These are phyloP conservation scores for Galerucella nymphaeae DNA, from an alignment of 2,888 invertebrate species.

Conservation along the genomic window DNA sequence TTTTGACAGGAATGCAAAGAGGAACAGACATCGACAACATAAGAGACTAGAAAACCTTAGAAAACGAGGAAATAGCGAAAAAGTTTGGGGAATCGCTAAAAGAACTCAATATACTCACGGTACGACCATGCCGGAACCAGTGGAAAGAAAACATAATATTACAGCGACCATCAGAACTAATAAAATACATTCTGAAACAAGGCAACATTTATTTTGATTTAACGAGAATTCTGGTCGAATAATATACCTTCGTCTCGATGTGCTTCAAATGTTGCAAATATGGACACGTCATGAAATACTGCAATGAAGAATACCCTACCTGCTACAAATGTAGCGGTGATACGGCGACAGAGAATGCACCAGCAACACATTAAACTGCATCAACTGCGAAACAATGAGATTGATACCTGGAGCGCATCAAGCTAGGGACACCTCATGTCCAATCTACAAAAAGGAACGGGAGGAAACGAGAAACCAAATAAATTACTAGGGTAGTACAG, in stretches of 20 bases:
- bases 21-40: too few relatives aligned
- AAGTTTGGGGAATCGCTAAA: too few relatives aligned
- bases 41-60: too few relatives aligned
- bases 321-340: conserved; percentile 10
- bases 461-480: neutral
- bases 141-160: neutral
- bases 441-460: neutral
- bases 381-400: neutral
- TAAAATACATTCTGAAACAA: neutral
- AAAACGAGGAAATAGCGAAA: too few relatives aligned
- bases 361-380: neutral
- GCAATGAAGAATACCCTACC: neutral
- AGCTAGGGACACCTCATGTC: neutral
- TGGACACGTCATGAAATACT: neutral
- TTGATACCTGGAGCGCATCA: neutral
- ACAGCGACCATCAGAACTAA: neutral
- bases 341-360: neutral
- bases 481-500: neutral
- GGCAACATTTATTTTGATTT: neutral
- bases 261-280: conserved; percentile 14
- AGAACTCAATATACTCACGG: too few relatives aligned
- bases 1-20: too few relatives aligned
- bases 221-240: neutral
- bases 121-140: too few relatives aligned
- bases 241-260: neutral